Evolutionary conservation across 2,888 invertebrate genomes (phyloP), one percentile per base, ranked within the genome.

Genomic region (Drosophila mercatorum): DNA sequence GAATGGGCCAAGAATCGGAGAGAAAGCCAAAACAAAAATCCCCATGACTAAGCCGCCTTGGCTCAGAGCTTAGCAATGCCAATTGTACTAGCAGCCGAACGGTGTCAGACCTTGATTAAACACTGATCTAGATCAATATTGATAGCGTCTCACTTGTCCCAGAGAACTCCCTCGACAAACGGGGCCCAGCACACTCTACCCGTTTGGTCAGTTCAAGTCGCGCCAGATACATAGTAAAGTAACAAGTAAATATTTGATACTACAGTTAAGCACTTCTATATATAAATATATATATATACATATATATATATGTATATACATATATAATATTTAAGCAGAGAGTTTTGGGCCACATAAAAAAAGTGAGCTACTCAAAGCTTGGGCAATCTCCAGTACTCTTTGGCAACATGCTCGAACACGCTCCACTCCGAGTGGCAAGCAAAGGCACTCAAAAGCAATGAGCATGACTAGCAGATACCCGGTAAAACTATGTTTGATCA

Each of bases 21-120:
- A n/a, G 1, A 47, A 31, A 68, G 43, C 66, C n/a, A 34, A 49
- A 11, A 11, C 17, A n/a, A 41, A 41, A 41, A 14, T n/a, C 14
- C 49, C 49, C 17, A 55, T 28, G 28, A 55, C n/a, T 10, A 41
- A 41, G 0, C 6, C 6, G 7, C 2, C 1, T 12, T 7, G 11
- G 5, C 10, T 34, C 5, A 17, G 12, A 36, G 3, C 34, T 12
- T 36, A 17, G 5, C 17, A 49, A 26, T 46, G 26, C 8, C 26
- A 47, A 28, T 26, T 14, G 14, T 28, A 17, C 17, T 17, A 8
- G 1, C 46, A 26, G 1, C 11, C 2, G 11, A 2, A 2, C 11
- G 11, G 10, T 22, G 22, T 22, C 10, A 36, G 8, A 36, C 10
- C 36, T 36, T 36, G 36, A 7, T 6, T 31, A 1, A 28, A 2